Evolutionary conservation across 2,113 vertebrate species (phyloP), one percentile per base, ranked within the genome.

Genomic region (Phalacrocorax aristotelis): DNA sequence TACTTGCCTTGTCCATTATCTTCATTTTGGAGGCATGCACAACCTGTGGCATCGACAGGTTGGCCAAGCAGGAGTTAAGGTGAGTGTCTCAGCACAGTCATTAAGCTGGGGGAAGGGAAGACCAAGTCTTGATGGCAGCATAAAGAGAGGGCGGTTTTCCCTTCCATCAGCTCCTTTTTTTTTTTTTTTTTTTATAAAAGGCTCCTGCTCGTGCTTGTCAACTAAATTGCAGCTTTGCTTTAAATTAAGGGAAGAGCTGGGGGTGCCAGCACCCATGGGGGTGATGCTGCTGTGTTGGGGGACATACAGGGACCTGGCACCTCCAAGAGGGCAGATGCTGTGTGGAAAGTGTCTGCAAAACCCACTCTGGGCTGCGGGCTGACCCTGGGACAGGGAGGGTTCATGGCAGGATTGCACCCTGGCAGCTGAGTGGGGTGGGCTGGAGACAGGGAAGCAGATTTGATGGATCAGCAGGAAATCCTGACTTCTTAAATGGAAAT

Each of bases 21-120:
- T 36, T 44, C 4, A 1, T 26, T 21, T 4, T 10, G 23, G 60
- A 54, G 44, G 8, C 3, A 2, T 0, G 10, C 16, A 7, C 5
- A 3, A 77, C 68, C 76, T 36, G 54, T 68, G 76, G 57, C 78
- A 66, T 7, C 6, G 0, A 7, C 57, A 22, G 62, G 71, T 1
- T 17, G 90, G 96, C 81, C 94, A 96, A 38, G 91, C 75, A 95
- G 60, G 95, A 76, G 93, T 96, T 95, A 95, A 95, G 69, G 62
- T 9, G 0, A 16, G 46, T 52, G 40, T 54, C 40, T 65, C 13
- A 0, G 52, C 34, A 7, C 36, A 42, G 25, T 58, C 74, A 60
- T 88, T 85, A 85, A 68, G 75, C 36, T 68, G 92, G 92, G 84
- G 95, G 89, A 89, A 95, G 94, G 90, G 93, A 48, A 54, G 46